phyloP scores from a whole-genome alignment of 1,140 invertebrate genomes.

The Cydia splendana region DNA sequence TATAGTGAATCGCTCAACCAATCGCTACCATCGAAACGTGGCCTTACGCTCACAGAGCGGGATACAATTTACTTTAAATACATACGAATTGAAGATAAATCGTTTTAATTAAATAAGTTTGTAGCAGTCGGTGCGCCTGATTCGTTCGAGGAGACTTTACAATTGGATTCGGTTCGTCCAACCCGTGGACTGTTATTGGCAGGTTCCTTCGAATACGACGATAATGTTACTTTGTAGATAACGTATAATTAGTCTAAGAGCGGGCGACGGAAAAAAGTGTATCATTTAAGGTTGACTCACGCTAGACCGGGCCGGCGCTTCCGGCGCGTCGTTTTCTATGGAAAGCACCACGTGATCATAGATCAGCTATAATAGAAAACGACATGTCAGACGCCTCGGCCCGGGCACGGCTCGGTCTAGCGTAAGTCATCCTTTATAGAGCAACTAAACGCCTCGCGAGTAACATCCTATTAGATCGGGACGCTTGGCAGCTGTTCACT shows the following conservation, averaged over 20 bases:
- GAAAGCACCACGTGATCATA: too few species aligned
- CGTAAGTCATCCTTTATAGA: too few species aligned
- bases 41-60: background rate
- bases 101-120: slow-evolving; percentile 19
- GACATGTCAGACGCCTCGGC: too few species aligned
- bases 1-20: background rate
- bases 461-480: too few species aligned
- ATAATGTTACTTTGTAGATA: background rate
- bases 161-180: background rate
- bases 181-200: slow-evolving; percentile 9
- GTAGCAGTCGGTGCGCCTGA: background rate
- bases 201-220: background rate
- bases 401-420: too few species aligned
- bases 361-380: too few species aligned
- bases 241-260: background rate
- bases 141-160: background rate
- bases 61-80: slow-evolving; percentile 17
- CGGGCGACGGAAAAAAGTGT: too few species aligned
- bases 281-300: too few species aligned
- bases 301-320: too few species aligned
- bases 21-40: background rate
- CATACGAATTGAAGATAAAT: slow-evolving; percentile 19
- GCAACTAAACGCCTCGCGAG: too few species aligned
- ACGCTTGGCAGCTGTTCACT: too few species aligned
- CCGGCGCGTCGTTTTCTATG: too few species aligned